These are phyloP conservation scores for Terebella lapidaria DNA, from an alignment of 2,888 invertebrate species.

Conservation along the genomic window DNA sequence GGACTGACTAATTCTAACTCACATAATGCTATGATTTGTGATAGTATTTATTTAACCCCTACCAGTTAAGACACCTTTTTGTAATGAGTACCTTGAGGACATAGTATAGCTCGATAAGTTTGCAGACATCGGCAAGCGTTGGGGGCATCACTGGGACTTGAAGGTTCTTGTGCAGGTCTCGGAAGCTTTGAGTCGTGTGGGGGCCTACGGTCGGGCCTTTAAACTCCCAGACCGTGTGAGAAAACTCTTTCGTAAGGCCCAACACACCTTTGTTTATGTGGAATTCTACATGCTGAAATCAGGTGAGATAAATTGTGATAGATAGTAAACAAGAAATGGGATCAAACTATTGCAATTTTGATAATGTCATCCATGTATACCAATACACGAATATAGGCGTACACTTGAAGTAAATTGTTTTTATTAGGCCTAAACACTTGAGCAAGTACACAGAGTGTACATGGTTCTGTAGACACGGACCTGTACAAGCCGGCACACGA, in stretches of 20 bases:
- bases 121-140: conserved; percentile 64
- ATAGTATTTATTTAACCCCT: too few species aligned
- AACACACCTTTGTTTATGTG: conserved; percentile 71
- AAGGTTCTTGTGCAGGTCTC: conserved; percentile 52
- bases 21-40: too few species aligned
- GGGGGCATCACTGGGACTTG: conserved; percentile 73
- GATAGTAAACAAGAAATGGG: not conserved
- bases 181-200: conserved; percentile 53
- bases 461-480: too few species aligned
- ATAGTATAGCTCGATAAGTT: conserved; percentile 69
- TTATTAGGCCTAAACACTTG: too few species aligned
- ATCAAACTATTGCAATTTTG: not conserved
- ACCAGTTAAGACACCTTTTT: too few species aligned
- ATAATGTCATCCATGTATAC: not conserved
- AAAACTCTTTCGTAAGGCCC: conserved; percentile 67
- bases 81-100: conserved; percentile 70
- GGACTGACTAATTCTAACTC: too few species aligned
- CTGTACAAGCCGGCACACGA: conserved; percentile 61
- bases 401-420: too few species aligned
- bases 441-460: too few species aligned
- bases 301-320: not conserved
- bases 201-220: conserved; percentile 64
- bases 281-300: conserved; percentile 66
- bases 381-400: too few species aligned
- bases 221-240: conserved; percentile 68